Evolutionary conservation across 2,797 vertebrate species (phyloP).

Genomic region (Lacerta bilineata): DNA sequence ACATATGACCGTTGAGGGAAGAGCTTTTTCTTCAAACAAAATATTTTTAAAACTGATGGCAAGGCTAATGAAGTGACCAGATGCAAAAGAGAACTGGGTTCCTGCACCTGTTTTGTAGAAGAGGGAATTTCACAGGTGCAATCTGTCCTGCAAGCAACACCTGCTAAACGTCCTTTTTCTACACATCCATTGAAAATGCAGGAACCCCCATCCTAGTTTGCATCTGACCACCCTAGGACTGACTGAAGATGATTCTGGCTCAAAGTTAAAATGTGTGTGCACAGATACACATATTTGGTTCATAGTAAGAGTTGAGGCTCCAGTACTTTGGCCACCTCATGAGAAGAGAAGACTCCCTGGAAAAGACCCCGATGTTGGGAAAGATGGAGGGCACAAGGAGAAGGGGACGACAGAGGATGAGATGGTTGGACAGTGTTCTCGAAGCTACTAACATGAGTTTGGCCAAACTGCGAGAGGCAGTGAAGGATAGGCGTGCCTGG

Average conservation of each 20-base stretch:
- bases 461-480: too few relatives aligned
- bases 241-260: not conserved
- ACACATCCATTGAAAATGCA: too few relatives aligned
- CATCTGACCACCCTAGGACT: not conserved
- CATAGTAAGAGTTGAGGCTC: not conserved
- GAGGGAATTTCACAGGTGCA: not conserved
- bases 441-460: too few relatives aligned
- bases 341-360: too few relatives aligned
- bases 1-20: not conserved
- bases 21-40: not conserved
- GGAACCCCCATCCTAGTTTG: too few relatives aligned
- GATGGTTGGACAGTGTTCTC: too few relatives aligned
- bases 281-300: not conserved
- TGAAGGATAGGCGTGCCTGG: too few relatives aligned
- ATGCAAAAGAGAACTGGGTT: not conserved
- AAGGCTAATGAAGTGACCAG: not conserved
- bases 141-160: not conserved
- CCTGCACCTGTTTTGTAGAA: not conserved
- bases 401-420: too few relatives aligned
- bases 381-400: too few relatives aligned
- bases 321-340: too few relatives aligned
- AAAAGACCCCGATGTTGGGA: too few relatives aligned
- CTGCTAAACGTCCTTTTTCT: too few relatives aligned
- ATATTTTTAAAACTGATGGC: not conserved
- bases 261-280: not conserved